Conservation (phyloP, 2,113 vertebrate species). For the Ptilorrhoa leucosticta region DNA sequence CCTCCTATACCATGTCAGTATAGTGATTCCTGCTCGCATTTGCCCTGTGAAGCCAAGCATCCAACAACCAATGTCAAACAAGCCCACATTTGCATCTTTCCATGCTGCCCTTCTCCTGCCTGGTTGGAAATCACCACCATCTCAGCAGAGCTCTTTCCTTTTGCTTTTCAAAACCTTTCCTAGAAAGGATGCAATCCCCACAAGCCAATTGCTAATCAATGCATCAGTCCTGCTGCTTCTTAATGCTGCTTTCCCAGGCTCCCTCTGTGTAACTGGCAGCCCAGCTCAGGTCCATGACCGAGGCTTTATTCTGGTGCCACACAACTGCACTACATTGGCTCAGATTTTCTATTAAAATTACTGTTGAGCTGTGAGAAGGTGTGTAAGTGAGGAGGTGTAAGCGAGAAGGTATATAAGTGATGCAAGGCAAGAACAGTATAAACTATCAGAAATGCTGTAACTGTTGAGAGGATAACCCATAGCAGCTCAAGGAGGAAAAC, state of each 20-base stretch:
- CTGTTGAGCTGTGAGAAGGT: background rate
- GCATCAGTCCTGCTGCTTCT: background rate
- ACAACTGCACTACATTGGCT: background rate
- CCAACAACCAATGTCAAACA: background rate
- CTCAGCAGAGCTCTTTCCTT: background rate
- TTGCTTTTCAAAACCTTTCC: background rate
- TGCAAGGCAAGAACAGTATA: background rate
- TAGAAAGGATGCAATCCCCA: background rate
- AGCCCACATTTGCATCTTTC: background rate
- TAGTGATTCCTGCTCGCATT: background rate
- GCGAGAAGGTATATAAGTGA: background rate
- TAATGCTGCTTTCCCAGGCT: background rate
- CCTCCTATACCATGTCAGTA: background rate
- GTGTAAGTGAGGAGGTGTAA: background rate
- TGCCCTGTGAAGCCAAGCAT: background rate
- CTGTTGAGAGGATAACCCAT: background rate
- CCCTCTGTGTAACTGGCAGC: background rate
- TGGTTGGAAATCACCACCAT: background rate
- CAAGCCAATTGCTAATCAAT: background rate
- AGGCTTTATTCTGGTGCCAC: background rate
- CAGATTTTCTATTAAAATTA: background rate
- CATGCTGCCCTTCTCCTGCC: background rate
- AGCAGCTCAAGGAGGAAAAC: background rate
- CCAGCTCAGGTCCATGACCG: background rate
- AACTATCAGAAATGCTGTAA: background rate